A percentile compares a stretch with the other conserved stretches of the same genome.
Evolutionary conservation across 2,888 invertebrate genomes (phyloP).

Genomic region (Chrysopilus asiliformis): DNA sequence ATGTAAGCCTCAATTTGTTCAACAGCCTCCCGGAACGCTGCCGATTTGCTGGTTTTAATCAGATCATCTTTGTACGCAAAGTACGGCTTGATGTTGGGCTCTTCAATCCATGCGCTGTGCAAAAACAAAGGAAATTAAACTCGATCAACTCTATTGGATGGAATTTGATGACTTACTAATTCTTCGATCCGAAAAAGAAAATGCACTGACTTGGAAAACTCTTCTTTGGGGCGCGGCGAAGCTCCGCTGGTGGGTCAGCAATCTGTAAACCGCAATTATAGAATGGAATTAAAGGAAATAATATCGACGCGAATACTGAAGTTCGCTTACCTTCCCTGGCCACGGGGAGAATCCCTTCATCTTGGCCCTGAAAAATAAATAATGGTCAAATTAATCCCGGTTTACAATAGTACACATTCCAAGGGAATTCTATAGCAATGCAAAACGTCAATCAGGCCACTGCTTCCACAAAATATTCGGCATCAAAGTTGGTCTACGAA

Average conservation of each 20-base stretch:
- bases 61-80: conserved; percentile 65
- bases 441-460: no score
- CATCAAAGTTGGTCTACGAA: no score
- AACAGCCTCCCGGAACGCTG: conserved; percentile 65
- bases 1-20: conserved; percentile 68
- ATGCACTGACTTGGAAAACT: conserved; percentile 67
- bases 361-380: conserved; percentile 92
- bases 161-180: no score
- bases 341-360: conserved; percentile 96
- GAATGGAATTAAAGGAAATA: conserved; percentile 16
- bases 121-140: conserved; percentile 7
- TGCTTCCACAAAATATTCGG: no score
- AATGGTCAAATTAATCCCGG: no score
- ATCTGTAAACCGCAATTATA: conserved; percentile 61
- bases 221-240: conserved; percentile 62
- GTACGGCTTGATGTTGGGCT: conserved; percentile 69
- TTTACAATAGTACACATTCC: no score
- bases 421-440: no score
- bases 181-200: conserved; percentile 89
- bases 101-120: conserved; percentile 80
- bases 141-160: no score
- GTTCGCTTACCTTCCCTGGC: conserved; percentile 93
- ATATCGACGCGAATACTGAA: conserved; percentile 4
- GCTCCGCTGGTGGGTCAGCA: conserved; percentile 62
- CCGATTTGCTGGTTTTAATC: conserved; percentile 58